Evolutionary conservation across 2,113 vertebrate genomes (phyloP), one percentile per base, ranked within the genome.

Genomic region (Zootoca vivipara): DNA sequence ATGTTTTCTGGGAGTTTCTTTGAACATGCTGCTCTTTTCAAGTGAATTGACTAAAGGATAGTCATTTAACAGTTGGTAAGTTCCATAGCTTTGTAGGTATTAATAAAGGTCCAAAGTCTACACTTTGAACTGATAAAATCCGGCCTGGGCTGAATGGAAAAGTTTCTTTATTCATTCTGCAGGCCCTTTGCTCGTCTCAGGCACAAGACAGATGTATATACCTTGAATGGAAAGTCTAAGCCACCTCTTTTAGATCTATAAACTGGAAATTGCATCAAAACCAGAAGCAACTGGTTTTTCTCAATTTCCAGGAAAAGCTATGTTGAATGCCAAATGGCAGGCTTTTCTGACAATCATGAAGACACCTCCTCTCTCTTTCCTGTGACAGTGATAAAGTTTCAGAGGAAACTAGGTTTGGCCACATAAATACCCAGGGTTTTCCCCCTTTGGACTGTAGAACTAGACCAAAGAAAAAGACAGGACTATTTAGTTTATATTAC

Each of bases 21-120:
- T 94, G 74, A 83, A 90, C 88, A 92, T 82, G n/a, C 28, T 64
- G 30, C 12, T 85, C 78, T 88, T 89, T 87, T 82, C 88, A 92
- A 91, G 89, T 58, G 78, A 82, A 88, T 87, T 90, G 84, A 26
- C 46, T 93, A 83, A 93, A 91, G 79, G 64, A 83, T 46, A 81
- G 83, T 86, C 90, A 38, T 92, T 92, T 90, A 93, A 91, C 87
- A 52, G 83, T 67, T 52, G 91, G 86, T 90, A 93, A 89, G 95
- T 94, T 90, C 78, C 1, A 15, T 58, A 79, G 90, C 85, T 95
- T 93, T 95, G 78, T 86, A 56, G 46, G 85, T 89, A 89, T 93
- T 92, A 94, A 83, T 88, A 89, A 92, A 89, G 83, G 89, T 88
- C 93, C 83, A 93, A 87, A 91, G 46, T 93, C 58, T 89, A 88